These are phyloP conservation scores for Dromococcyx pavoninus DNA, from an alignment of 2,797 vertebrate species.

Conservation along the genomic window DNA sequence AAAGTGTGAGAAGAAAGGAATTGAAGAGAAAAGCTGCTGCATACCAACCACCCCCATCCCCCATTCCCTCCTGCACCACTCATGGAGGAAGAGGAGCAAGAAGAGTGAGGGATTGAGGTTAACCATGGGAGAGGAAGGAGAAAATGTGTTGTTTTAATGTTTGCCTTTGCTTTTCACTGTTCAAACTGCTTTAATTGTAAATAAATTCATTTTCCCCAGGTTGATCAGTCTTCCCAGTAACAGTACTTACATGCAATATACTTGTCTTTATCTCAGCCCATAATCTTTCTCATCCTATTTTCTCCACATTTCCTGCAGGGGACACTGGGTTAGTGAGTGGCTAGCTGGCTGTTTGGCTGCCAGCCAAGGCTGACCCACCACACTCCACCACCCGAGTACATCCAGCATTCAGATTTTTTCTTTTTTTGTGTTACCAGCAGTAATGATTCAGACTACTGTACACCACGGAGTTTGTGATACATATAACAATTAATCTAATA, in stretches of 20 bases:
- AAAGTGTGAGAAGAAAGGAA: background rate
- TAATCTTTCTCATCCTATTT: background rate
- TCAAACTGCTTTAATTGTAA: background rate
- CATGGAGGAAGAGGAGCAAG: background rate
- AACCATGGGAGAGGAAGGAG: background rate
- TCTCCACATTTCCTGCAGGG: rapidly evolving
- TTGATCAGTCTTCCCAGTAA: rapidly evolving
- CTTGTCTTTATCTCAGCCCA: background rate
- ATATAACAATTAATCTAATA: background rate
- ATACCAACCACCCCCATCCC: background rate
- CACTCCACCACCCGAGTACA: background rate
- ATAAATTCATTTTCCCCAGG: background rate
- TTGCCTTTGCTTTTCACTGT: background rate
- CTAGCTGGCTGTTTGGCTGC: background rate
- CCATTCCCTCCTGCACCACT: background rate
- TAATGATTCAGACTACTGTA: rapidly evolving
- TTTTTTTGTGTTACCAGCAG: background rate
- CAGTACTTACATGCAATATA: background rate
- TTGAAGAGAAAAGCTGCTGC: background rate
- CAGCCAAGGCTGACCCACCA: background rate
- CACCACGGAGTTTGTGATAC: background rate
- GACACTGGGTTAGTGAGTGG: background rate
- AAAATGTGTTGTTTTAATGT: background rate
- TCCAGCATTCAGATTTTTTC: background rate
- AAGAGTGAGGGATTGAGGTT: background rate